phyloP scores from a whole-genome alignment of 2,888 invertebrate species.

The Drosophila melanosoma region DNA sequence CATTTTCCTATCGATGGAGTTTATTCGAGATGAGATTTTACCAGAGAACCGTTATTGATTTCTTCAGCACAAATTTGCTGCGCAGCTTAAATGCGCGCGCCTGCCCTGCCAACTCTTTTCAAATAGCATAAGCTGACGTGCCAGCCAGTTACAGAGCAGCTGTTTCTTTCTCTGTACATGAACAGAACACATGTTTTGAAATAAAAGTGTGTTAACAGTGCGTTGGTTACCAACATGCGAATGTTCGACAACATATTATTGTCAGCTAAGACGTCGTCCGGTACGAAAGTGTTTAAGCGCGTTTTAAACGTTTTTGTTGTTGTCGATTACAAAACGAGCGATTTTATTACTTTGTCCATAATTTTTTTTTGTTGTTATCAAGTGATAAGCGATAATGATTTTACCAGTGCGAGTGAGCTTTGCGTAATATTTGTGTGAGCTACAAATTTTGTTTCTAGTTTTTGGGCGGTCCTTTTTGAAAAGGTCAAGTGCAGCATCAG shows the following conservation, averaged over 20 bases:
- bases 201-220: not conserved
- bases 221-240: not conserved
- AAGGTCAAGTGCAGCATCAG: constrained; percentile 23
- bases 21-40: constrained; percentile 16
- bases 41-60: constrained; percentile 45
- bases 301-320: not conserved
- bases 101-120: constrained; percentile 16
- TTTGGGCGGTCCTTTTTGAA: constrained; percentile 23
- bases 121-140: constrained; percentile 4
- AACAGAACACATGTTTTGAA: not conserved
- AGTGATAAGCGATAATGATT: constrained; percentile 40
- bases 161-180: not conserved
- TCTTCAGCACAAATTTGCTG: constrained; percentile 32
- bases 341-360: not conserved
- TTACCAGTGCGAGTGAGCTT: constrained; percentile 18
- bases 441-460: not conserved
- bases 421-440: constrained; percentile 21
- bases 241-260: constrained; percentile 3
- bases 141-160: not conserved
- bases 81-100: constrained; percentile 50
- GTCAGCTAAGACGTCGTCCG: not conserved
- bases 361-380: constrained; percentile 29
- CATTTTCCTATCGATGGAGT: constrained; percentile 31
- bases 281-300: not conserved
- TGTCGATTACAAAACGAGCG: not conserved